Evolutionary conservation across 2,888 invertebrate species (phyloP), one percentile per base, ranked within the genome.

Genomic region (Eurytoma adleriae): DNA sequence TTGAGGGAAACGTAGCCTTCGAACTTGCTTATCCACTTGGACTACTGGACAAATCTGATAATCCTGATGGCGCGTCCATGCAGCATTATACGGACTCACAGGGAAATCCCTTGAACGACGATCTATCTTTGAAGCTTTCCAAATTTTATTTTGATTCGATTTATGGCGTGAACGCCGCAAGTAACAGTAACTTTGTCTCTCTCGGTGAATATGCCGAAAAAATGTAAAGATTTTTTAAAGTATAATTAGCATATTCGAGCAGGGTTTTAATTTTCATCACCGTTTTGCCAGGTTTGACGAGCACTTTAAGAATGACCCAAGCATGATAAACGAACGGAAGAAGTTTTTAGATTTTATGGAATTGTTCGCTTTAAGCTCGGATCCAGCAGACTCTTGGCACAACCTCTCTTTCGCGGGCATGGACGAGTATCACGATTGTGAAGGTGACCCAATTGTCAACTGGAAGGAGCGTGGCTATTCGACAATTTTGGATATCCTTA

Each of bases 1-100:
- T 87, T 77, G 40, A 80, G 56, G 81, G 78, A 16, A 89, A 89
- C 68, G 83, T 84, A 10, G 87, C 48, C 0, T 88, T 82, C 66
- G 83, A 88, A n/a, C 16, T 89, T 18, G 89, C 84, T 4, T 83
- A 83, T 62, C 86, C 88, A 16, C 74, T 88, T n/a, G 87, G 86
- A 4, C 13, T 86, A 16, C 74, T 85, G 56, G 85, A 86, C 62
- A 69, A 83, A 24, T 83, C 83, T 16, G 68, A 80, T 27, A 48
- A 72, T 14, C 30, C 67, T 13, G 24, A 57, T 52, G 16, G n/a
- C 13, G 66, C 14, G 4, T 13, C 57, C 4, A 18, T 59, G 7
- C 24, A 20, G 16, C 30, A 64, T 5, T 64, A 64, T n/a, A 7
- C 72, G 3, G 61, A 73, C 30, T 72, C 78, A 0, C 48, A 14